Conservation (phyloP, 37 sponge, comb jelly and placozoan genomes). For the Mnemiopsis leidyi region DNA sequence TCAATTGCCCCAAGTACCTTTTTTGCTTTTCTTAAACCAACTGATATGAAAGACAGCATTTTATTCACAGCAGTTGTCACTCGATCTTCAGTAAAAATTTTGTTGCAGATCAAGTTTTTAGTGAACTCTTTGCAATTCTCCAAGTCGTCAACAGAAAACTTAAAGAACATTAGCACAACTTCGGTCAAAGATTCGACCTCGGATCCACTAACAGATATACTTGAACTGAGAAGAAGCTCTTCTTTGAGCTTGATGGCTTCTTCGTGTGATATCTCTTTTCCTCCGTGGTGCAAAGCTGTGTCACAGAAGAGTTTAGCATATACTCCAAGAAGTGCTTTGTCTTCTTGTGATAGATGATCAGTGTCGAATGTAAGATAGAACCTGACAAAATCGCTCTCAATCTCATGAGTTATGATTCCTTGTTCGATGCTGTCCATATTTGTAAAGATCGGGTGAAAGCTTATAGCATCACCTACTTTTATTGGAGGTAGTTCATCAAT, state of each 20-base stretch:
- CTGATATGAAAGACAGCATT: not conserved
- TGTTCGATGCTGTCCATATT: not conserved
- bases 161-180: not conserved
- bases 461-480: not conserved
- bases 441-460: not conserved
- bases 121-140: not conserved
- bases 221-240: not conserved
- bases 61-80: slow-evolving; percentile 7
- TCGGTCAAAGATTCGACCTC: not conserved
- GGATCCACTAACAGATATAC: not conserved
- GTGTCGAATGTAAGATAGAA: slow-evolving; percentile 18
- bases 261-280: not conserved
- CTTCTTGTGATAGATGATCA: not conserved
- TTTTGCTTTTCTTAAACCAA: not conserved
- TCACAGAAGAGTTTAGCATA: slow-evolving; percentile 15
- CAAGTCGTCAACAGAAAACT: not conserved
- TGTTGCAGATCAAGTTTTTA: not conserved
- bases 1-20: not conserved
- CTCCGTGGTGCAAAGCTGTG: not conserved
- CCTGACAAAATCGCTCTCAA: slow-evolving; percentile 4
- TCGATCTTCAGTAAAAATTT: slow-evolving; percentile 10
- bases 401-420: not conserved
- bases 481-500: not conserved
- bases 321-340: not conserved
- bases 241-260: not conserved